Conservation (phyloP, 2,797 vertebrate genomes). For the Poecilia gillii region DNA sequence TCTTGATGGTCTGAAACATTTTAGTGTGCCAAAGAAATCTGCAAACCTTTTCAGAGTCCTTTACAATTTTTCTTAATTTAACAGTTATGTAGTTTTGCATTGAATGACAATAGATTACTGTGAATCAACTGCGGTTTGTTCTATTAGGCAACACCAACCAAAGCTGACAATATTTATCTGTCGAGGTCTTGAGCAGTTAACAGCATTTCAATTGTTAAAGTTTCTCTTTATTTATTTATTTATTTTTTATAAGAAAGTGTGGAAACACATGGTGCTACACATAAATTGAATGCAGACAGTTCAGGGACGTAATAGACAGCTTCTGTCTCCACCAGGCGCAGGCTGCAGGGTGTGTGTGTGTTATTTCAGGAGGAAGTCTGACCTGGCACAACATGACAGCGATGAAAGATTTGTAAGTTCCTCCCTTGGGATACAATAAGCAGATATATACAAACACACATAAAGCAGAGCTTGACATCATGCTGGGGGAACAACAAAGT, state of each 20-base stretch:
- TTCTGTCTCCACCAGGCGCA: slow-evolving; percentile 10
- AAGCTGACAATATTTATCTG: not conserved
- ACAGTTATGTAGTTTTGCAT: not conserved
- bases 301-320: slow-evolving; percentile 28
- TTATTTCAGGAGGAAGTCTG: slow-evolving; percentile 59
- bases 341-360: slow-evolving; percentile 21
- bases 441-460: slow-evolving; percentile 55
- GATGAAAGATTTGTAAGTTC: slow-evolving; percentile 56
- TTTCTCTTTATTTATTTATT: not conserved
- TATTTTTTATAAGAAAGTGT: not conserved
- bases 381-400: slow-evolving; percentile 40
- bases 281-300: slow-evolving; percentile 24
- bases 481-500: slow-evolving; percentile 29
- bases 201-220: not conserved
- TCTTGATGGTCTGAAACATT: not conserved
- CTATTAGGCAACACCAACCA: not conserved
- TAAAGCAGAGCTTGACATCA: slow-evolving; percentile 44
- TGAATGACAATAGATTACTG: not conserved
- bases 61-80: not conserved
- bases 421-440: slow-evolving; percentile 56
- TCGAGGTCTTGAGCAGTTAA: not conserved
- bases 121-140: not conserved
- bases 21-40: not conserved
- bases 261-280: not conserved
- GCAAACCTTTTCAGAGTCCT: not conserved